Conservation (phyloP, 2,113 vertebrate genomes). For the Conger conger region DNA sequence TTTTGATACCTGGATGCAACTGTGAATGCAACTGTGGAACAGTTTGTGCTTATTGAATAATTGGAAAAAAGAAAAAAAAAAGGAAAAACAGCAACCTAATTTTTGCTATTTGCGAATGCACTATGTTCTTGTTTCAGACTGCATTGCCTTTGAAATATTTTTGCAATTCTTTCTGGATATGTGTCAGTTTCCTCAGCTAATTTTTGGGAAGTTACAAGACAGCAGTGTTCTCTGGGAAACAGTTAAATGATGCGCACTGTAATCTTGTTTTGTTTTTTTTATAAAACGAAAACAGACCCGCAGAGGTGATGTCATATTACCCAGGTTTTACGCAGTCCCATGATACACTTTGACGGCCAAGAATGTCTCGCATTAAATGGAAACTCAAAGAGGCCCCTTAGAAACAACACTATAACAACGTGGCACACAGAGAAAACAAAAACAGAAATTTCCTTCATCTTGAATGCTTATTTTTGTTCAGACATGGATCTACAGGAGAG, state of each 20-base stretch:
- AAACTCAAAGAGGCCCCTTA: not conserved
- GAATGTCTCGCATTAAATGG: slow-evolving; percentile 15
- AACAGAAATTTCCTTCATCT: slow-evolving; percentile 5
- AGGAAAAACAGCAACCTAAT: not conserved
- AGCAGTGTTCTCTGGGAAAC: not conserved
- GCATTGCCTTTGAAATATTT: not conserved
- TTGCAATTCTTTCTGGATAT: not conserved
- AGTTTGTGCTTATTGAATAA: not conserved
- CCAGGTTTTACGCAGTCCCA: not conserved
- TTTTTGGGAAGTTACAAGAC: not conserved
- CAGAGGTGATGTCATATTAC: not conserved
- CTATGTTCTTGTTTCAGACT: not conserved
- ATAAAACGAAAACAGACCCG: not conserved
- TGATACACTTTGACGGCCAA: not conserved
- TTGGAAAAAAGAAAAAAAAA: not conserved
- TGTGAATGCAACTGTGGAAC: not conserved
- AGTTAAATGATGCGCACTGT: not conserved
- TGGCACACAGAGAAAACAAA: not conserved
- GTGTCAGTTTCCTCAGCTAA: not conserved
- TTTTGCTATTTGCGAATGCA: not conserved
- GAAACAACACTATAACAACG: not conserved
- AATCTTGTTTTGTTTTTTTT: slow-evolving; percentile 3
- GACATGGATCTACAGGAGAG: not conserved
- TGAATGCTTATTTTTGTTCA: not conserved
- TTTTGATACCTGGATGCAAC: not conserved